Conservation (phyloP, 2,888 invertebrate species). For the Lasioglossum zephyrum region DNA sequence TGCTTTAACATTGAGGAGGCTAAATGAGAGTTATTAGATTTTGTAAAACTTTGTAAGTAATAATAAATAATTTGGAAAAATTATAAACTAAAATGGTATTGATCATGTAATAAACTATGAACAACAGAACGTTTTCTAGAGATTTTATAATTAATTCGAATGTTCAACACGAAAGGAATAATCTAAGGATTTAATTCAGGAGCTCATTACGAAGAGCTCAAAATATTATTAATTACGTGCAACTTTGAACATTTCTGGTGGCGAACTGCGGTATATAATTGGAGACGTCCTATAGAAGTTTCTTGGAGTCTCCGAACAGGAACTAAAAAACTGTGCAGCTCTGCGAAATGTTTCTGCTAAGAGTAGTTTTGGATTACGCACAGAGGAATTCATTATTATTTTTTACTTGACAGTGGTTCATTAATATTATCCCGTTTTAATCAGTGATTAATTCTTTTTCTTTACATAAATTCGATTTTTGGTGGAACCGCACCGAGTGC, state of each 20-base stretch:
- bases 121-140: neutral
- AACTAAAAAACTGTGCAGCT: neutral
- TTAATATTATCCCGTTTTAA: neutral
- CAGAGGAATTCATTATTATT: neutral
- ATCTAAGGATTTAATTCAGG: conserved; percentile 8
- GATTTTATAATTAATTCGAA: neutral
- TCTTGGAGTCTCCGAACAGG: conserved; percentile 3
- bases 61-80: neutral
- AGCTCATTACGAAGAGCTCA: conserved; percentile 27
- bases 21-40: neutral
- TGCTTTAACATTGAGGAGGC: neutral
- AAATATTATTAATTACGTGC: conserved; percentile 38
- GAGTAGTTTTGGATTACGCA: conserved; percentile 7
- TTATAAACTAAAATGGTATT: neutral
- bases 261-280: conserved; percentile 24
- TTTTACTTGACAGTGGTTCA: neutral
- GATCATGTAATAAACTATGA: neutral
- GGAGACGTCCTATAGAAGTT: conserved; percentile 23
- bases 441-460: neutral
- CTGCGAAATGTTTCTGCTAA: conserved; percentile 13
- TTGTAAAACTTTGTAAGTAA: neutral
- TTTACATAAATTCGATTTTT: conserved; percentile 17
- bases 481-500: neutral
- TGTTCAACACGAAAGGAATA: neutral
- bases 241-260: conserved; percentile 31